Percentiles rank a stretch among this genome's conserved stretches.
These are phyloP conservation scores for Drosophila ezoana DNA, from an alignment of 2,888 invertebrate species.

Conservation along the genomic window DNA sequence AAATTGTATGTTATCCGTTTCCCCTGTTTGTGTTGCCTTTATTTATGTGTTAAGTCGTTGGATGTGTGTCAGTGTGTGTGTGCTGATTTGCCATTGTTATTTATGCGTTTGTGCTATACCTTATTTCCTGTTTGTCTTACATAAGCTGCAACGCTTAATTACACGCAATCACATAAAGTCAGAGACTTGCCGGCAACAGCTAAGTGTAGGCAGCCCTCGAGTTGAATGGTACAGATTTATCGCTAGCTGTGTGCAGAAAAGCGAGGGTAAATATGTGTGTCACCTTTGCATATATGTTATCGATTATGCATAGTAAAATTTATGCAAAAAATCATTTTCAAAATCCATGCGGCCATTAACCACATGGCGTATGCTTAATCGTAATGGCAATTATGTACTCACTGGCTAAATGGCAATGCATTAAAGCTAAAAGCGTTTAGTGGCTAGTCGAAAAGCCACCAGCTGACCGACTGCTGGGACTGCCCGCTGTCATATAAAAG, in stretches of 20 bases:
- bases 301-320: constrained; percentile 5
- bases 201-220: neutral
- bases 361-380: constrained; percentile 73
- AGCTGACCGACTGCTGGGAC: constrained; percentile 71
- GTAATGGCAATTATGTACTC: constrained; percentile 71
- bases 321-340: constrained; percentile 22
- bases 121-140: constrained; percentile 79
- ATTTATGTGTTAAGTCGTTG: constrained; percentile 63
- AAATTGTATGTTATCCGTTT: constrained; percentile 79
- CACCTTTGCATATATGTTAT: constrained; percentile 10
- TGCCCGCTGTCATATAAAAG: constrained; percentile 73
- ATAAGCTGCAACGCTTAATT: constrained; percentile 78
- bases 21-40: constrained; percentile 73
- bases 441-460: constrained; percentile 58
- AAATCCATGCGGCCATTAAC: constrained; percentile 48
- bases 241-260: neutral
- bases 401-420: constrained; percentile 63
- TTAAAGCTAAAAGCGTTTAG: constrained; percentile 78
- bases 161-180: constrained; percentile 56
- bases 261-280: constrained; percentile 14
- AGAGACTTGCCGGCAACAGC: constrained; percentile 5
- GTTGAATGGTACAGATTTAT: neutral
- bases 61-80: constrained; percentile 26
- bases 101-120: constrained; percentile 77
- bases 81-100: constrained; percentile 65